Evolutionary conservation across 2,888 invertebrate genomes (phyloP).

Genomic region (Conistra vaccinii): DNA sequence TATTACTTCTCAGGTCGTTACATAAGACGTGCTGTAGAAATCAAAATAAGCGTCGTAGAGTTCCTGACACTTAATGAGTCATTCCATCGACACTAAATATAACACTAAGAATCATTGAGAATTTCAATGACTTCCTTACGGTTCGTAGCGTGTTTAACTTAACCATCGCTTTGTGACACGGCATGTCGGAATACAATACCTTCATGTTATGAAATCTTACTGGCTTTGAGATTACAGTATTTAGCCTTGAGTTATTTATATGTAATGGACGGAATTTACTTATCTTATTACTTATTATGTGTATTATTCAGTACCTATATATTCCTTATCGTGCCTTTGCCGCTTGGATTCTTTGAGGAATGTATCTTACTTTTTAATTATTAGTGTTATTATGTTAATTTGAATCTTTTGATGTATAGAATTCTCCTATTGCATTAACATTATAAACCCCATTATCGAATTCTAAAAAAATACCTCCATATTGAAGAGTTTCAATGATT

Average conservation of each 20-base stretch:
- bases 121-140: conserved; percentile 80
- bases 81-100: conserved; percentile 53
- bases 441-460: not conserved
- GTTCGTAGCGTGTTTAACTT: conserved; percentile 51
- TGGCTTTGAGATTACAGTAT: conserved; percentile 2
- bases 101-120: conserved; percentile 66
- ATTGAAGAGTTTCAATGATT: not conserved
- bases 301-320: conserved; percentile 9
- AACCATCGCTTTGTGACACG: conserved; percentile 54
- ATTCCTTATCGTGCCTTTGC: not conserved
- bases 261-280: not conserved
- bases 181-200: conserved; percentile 47
- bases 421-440: not conserved
- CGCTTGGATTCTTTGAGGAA: not conserved
- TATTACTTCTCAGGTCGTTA: conserved; percentile 28
- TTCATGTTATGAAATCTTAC: conserved; percentile 18
- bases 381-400: not conserved
- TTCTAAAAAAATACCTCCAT: not conserved
- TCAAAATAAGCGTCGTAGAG: conserved; percentile 44
- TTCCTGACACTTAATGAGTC: conserved; percentile 62
- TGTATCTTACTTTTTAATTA: not conserved
- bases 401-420: not conserved
- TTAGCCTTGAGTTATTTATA: not conserved
- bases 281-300: not conserved
- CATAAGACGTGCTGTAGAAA: conserved; percentile 31